Evolutionary conservation across 2,113 vertebrate species (phyloP).

Genomic region (Salminus brasiliensis): DNA sequence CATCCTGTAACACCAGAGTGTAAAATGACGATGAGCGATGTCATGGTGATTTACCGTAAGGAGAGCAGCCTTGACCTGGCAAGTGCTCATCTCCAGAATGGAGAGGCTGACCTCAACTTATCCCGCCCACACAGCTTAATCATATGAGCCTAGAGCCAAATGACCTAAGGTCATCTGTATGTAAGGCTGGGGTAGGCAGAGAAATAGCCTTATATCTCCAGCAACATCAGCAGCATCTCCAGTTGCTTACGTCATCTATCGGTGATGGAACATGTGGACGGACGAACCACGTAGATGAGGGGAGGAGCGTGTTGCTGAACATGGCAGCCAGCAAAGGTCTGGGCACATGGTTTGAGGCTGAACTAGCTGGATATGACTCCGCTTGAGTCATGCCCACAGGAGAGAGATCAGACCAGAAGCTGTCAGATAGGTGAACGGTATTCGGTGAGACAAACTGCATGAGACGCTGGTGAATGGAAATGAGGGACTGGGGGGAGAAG

Average conservation of each 20-base stretch:
- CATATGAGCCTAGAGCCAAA: neutral
- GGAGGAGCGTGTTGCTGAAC: neutral
- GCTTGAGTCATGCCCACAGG: neutral
- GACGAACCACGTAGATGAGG: neutral
- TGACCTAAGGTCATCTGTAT: slow-evolving; percentile 12
- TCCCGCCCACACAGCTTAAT: slow-evolving; percentile 15
- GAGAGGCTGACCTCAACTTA: slow-evolving; percentile 6
- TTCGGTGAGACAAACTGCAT: neutral
- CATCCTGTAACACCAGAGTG: neutral
- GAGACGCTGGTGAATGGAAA: neutral
- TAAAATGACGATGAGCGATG: neutral
- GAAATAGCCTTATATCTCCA: neutral
- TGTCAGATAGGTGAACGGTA: neutral
- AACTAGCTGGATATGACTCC: neutral
- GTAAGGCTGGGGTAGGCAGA: neutral
- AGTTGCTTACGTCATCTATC: neutral
- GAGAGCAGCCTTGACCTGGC: neutral
- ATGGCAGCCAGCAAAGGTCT: neutral
- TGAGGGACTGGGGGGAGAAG: neutral
- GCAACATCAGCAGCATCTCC: neutral
- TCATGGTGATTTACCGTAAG: neutral
- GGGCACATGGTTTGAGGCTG: neutral
- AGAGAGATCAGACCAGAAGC: neutral
- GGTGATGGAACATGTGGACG: too few relatives aligned
- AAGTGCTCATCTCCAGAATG: neutral